phyloP scores from a whole-genome alignment of 2,888 invertebrate species.

The Operophtera brumata region DNA sequence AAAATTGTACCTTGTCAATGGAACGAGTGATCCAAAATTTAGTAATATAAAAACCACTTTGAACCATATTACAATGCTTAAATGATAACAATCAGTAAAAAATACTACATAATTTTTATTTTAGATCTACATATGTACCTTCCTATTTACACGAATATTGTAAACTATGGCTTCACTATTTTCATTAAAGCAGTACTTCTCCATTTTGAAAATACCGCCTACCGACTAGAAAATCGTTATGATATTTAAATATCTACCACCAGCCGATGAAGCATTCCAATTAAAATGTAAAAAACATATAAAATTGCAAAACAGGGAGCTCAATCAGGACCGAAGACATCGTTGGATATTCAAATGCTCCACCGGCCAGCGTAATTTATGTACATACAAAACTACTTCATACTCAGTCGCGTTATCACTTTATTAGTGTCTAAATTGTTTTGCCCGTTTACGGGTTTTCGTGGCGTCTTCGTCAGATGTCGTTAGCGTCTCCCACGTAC shows the following conservation, averaged over 20 bases:
- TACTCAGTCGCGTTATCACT: constrained; percentile 80
- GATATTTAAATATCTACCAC: constrained; percentile 40
- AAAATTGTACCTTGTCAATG: not conserved
- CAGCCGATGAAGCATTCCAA: constrained; percentile 33
- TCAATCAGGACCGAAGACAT: constrained; percentile 35
- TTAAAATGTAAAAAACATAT: constrained; percentile 43
- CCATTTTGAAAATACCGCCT: constrained; percentile 24
- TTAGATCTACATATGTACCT: constrained; percentile 9
- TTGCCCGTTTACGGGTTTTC: constrained; percentile 66
- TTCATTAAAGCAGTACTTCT: constrained; percentile 8
- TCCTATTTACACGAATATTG: constrained; percentile 25
- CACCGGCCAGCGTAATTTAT: constrained; percentile 43
- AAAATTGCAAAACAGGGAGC: constrained; percentile 52
- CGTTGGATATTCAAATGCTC: constrained; percentile 30
- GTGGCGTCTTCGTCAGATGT: constrained; percentile 83
- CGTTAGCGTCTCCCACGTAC: constrained; percentile 90
- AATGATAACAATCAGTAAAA: constrained; percentile 18
- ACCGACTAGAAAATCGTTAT: constrained; percentile 37
- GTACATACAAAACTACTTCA: constrained; percentile 67
- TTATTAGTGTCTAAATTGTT: constrained; percentile 67
- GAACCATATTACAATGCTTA: constrained; percentile 1
- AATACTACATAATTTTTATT: constrained; percentile 7
- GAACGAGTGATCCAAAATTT: not conserved
- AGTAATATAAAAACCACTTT: constrained; percentile 6
- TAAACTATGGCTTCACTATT: constrained; percentile 21